phyloP scores from a whole-genome alignment of 2,113 vertebrate genomes.

The Numida meleagris region DNA sequence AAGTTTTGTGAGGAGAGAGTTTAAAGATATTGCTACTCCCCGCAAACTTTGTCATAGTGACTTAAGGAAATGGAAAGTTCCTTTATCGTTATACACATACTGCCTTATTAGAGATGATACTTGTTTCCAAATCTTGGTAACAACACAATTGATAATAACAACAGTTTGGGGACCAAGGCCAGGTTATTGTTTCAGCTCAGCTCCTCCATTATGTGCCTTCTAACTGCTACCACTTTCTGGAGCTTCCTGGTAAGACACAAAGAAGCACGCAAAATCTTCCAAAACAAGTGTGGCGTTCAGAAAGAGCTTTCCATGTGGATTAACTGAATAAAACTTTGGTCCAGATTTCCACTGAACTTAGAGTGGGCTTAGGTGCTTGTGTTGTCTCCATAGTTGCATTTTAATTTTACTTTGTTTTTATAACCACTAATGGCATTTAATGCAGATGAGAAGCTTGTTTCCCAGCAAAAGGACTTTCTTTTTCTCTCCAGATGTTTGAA shows the following conservation, averaged over 20 bases:
- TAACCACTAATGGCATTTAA: not conserved
- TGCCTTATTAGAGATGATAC: not conserved
- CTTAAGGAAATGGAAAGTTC: not conserved
- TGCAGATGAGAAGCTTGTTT: not conserved
- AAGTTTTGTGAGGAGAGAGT: not conserved
- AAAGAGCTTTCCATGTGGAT: not conserved
- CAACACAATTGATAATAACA: not conserved
- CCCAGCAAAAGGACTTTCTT: not conserved
- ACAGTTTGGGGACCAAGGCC: not conserved
- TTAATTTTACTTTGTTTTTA: not conserved
- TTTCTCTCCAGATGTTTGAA: not conserved
- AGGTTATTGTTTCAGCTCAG: not conserved
- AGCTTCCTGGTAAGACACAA: not conserved
- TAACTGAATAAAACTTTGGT: not conserved
- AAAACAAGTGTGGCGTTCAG: not conserved
- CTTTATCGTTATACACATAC: rapidly evolving
- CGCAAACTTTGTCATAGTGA: not conserved
- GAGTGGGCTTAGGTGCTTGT: not conserved
- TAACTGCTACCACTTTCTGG: not conserved
- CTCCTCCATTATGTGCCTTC: not conserved
- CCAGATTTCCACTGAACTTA: not conserved
- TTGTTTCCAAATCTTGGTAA: not conserved
- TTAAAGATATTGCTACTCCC: not conserved
- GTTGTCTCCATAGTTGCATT: not conserved
- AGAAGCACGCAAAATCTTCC: rapidly evolving